Evolutionary conservation across 2,113 vertebrate species (phyloP), one percentile per base, ranked within the genome.

Genomic region (Dascyllus trimaculatus): DNA sequence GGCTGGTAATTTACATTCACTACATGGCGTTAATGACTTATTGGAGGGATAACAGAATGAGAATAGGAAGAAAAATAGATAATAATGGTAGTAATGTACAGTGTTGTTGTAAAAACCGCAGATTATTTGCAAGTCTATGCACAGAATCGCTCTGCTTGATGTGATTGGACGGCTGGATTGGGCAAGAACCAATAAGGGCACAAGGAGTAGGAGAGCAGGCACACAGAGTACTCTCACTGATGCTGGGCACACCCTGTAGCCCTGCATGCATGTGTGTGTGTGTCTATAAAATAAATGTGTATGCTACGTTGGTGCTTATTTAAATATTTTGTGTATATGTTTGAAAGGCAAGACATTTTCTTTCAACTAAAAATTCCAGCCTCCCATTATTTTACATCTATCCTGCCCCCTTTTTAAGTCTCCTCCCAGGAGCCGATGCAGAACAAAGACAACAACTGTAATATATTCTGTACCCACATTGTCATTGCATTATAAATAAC

Each of bases 111-210:
- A 80, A 35, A 89, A 88, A 88, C 81, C 58, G 66, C 81, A 89
- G 85, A 85, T 90, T 88, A 88, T 90, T 90, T 91, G 88, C 86
- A 86, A 85, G 85, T 91, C 89, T 86, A 25, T 81, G 81, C 87
- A 89, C 82, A 90, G 84, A 82, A 78, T 81, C 60, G 1, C 46
- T 81, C 64, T 4, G 78, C 65, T 61, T 67, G 54, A 78, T 74
- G 76, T 73, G 85, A 93, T 93, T 92, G 90, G 92, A 84, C 19
- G 77, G 79, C 68, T 60, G 19, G 75, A 87, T 85, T 83, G 84
- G 73, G 75, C 74, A 83, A 53, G 71, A 87, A 89, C 92, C 92
- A 93, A 93, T 93, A 59, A 88, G 80, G 76, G 66, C 59, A 80
- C 52, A 13, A 32, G 85, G 80, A 86, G 75, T 59, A 67, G 62